Base-by-base conservation (phyloP, 1,140 invertebrate species). In the Drosophila pectinifera region DNA sequence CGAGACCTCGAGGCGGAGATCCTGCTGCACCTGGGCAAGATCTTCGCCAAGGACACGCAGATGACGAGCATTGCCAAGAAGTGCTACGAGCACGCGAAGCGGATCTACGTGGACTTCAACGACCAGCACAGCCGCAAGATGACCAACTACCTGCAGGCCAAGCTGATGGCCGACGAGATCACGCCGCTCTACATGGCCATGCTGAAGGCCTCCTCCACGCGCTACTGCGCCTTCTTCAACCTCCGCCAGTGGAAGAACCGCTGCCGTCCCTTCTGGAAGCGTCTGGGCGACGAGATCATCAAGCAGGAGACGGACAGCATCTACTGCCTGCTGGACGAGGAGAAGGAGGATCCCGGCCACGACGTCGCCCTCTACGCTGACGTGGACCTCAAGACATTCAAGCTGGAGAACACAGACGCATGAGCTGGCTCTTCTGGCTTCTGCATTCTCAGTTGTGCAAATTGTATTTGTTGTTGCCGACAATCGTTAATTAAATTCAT, bases 181-280 rank as follows among this genome's bases (percentile, higher is more conserved):
- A 90, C 85, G 0, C 84, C 89, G 0, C 69, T 80, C 3, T 91
- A 90, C 8, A 91, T 91, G 80, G 84, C 90, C 64, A 89, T 91
- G 89, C 24, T 91, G 4, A 91, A 91, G 78, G 58, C 80, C 0
- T 82, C 84, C 0, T 65, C 34, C 1, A 54, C 54, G 0, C 57
- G 62, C 0, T 91, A 85, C 43, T 91, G 89, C 20, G 89, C 84
- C 48, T 91, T 91, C 42, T 91, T 63, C 39, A 91, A 91, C 39
- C 48, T 91, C 7, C 78, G 89, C 0, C 89, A 91, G 34, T 91
- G 89, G 89, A 91, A 91, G 73, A 91, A 91, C 65, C 72, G 83
- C 39, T 91, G 89, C 22, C 70, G 85, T 42, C 80, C 74, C 1
- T 91, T 91, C 46, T 91, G 89, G 89, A 59, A 65, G 38, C 69